phyloP scores from a whole-genome alignment of 2,888 invertebrate genomes.

The Brachynemurus nebulosus region DNA sequence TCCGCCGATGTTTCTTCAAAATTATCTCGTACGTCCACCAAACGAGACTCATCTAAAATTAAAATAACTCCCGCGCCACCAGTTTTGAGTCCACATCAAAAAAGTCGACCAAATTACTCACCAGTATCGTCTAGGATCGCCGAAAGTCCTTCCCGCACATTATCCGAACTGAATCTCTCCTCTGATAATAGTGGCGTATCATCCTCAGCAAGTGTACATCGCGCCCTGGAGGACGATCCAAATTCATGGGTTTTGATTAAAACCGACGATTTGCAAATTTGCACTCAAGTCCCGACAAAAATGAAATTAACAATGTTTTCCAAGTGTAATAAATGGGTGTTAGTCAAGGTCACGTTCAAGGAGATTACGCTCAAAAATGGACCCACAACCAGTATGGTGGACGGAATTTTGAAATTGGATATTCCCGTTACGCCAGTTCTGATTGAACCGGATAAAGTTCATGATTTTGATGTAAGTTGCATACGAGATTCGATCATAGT shows the following conservation, averaged over 20 bases:
- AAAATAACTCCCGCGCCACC: background rate
- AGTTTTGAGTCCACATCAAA: too few relatives aligned
- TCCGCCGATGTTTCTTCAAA: background rate
- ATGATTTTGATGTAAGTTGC: background rate
- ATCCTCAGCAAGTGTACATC: background rate
- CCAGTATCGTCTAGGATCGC: too few relatives aligned
- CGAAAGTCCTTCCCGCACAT: background rate
- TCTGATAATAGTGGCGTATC: background rate
- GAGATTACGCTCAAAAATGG: slow-evolving; percentile 2
- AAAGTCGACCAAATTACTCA: too few relatives aligned
- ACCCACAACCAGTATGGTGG: background rate
- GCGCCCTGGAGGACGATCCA: too few relatives aligned
- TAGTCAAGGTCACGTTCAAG: background rate
- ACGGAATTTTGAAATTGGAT: background rate
- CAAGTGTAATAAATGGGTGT: background rate
- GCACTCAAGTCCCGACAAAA: background rate
- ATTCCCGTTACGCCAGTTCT: background rate
- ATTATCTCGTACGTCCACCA: background rate
- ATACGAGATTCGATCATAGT: too few relatives aligned
- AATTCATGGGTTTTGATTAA: background rate
- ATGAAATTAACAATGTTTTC: background rate
- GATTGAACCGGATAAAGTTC: background rate
- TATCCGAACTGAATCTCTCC: background rate
- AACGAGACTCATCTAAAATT: background rate
- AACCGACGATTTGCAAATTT: background rate